Percentiles rank a stretch among this genome's conserved stretches.
Evolutionary conservation across 2,113 vertebrate species (phyloP).

Genomic region (Heloderma charlesbogerti): DNA sequence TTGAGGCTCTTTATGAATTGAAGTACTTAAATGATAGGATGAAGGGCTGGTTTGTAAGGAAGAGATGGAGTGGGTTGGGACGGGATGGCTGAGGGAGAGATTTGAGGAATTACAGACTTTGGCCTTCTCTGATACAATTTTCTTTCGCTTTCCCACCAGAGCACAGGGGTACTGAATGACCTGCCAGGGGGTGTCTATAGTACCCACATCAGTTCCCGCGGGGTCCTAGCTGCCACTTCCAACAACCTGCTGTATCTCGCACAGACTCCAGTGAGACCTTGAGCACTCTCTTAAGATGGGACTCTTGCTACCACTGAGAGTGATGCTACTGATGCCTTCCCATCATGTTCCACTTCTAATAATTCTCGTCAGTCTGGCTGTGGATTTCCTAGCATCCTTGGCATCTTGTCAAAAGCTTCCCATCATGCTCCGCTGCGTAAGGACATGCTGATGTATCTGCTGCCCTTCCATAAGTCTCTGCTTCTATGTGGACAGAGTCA

Average conservation of each 20-base stretch:
- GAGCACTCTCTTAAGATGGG: not conserved
- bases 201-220: constrained; percentile 38
- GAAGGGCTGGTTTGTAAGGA: not conserved
- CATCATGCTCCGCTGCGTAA: not conserved
- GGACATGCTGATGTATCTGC: not conserved
- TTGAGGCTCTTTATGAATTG: not conserved
- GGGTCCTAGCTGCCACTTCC: constrained; percentile 59
- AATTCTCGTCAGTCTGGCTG: not conserved
- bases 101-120: not conserved
- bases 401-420: not conserved
- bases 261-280: constrained; percentile 31
- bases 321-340: not conserved
- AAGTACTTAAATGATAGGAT: not conserved
- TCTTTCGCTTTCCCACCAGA: constrained; percentile 27
- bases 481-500: not conserved
- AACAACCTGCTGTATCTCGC: constrained; percentile 58
- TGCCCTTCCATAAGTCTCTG: not conserved
- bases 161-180: constrained; percentile 41
- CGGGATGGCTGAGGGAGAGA: not conserved
- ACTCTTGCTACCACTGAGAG: not conserved
- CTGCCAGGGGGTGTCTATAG: constrained; percentile 53
- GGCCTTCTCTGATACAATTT: not conserved
- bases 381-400: not conserved
- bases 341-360: not conserved
- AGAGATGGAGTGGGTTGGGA: not conserved